Percentiles rank a stretch among this genome's conserved stretches.
Conservation (phyloP, 2,888 invertebrate genomes). For the Sesia apiformis region DNA sequence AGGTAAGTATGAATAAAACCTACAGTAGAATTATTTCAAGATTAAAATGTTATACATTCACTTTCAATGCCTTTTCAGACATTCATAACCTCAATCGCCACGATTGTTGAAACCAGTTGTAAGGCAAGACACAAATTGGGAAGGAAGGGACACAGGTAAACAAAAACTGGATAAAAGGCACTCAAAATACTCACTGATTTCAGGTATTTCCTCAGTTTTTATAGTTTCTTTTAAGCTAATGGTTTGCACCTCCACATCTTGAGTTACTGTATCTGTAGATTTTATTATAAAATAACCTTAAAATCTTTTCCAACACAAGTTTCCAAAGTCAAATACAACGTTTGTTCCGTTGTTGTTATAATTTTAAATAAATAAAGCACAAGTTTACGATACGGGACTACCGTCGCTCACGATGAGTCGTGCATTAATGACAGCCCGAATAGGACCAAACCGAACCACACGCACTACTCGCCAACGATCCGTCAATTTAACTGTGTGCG, state of each 20-base stretch:
- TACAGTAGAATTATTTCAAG: background rate
- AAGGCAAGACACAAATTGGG: slow-evolving; percentile 9
- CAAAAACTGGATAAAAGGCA: slow-evolving; percentile 31
- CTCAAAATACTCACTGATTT: slow-evolving; percentile 62
- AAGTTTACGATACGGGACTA: background rate
- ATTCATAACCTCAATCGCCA: slow-evolving; percentile 31
- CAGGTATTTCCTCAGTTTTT: slow-evolving; percentile 55
- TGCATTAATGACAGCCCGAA: slow-evolving; percentile 39
- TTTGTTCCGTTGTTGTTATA: background rate
- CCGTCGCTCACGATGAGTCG: slow-evolving; percentile 26
- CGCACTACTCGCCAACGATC: slow-evolving; percentile 17
- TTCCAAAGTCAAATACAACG: background rate
- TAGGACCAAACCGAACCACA: slow-evolving; percentile 8
- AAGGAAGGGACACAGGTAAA: slow-evolving; percentile 32
- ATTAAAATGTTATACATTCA: slow-evolving; percentile 23
- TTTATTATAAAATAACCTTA: slow-evolving; percentile 41
- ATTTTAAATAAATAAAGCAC: background rate
- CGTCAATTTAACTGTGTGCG: slow-evolving; percentile 53
- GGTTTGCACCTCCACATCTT: slow-evolving; percentile 65
- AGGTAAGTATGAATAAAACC: too few species aligned
- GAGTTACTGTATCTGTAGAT: slow-evolving; percentile 65
- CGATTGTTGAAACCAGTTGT: slow-evolving; percentile 12
- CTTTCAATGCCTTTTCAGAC: slow-evolving; percentile 26
- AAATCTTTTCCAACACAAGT: background rate
- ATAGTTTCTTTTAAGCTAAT: slow-evolving; percentile 52